Conservation (phyloP, 2,797 vertebrate species). For the Syngnathus rostellatus region DNA sequence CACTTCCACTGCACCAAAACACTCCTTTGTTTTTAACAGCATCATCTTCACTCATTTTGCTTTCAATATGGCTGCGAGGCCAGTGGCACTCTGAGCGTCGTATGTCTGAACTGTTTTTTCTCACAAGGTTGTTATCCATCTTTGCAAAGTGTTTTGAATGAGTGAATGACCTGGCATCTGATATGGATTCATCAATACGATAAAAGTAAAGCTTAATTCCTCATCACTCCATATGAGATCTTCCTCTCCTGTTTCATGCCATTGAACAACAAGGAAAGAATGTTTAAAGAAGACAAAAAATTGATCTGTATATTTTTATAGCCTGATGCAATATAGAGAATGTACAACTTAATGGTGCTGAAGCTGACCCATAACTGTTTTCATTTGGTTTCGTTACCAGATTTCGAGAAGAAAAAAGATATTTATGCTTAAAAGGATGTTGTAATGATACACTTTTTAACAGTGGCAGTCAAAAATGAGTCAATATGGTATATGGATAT, state of each 20-base stretch:
- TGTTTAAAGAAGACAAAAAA: slow-evolving; percentile 58
- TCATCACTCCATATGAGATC: slow-evolving; percentile 41
- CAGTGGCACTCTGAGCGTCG: slow-evolving; percentile 44
- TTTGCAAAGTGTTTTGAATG: slow-evolving; percentile 68
- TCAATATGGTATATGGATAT: slow-evolving; percentile 38
- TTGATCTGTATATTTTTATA: slow-evolving; percentile 79
- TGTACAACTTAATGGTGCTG: slow-evolving; percentile 78
- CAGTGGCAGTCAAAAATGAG: slow-evolving; percentile 57
- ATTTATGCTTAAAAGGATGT: slow-evolving; percentile 69
- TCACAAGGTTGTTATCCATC: slow-evolving; percentile 68
- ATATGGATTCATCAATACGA: slow-evolving; percentile 29
- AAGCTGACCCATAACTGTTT: slow-evolving; percentile 74
- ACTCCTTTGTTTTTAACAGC: slow-evolving; percentile 31
- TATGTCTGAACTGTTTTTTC: slow-evolving; percentile 29
- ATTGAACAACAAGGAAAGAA: slow-evolving; percentile 74
- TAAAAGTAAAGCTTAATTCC: slow-evolving; percentile 26
- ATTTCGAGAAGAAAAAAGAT: slow-evolving; percentile 58
- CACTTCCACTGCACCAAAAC: slow-evolving; percentile 24
- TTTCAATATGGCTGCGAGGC: slow-evolving; percentile 14
- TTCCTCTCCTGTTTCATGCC: slow-evolving; percentile 71
- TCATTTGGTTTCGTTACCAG: slow-evolving; percentile 67
- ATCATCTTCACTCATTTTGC: slow-evolving; percentile 7
- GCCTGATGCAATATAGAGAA: slow-evolving; percentile 77
- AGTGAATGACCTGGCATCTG: slow-evolving; percentile 43
- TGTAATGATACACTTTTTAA: slow-evolving; percentile 68